Evolutionary conservation across 2,113 vertebrate species (phyloP).

Genomic region (human): GRCh38 chrX:85504001-85504500

Average conservation of each 20-base stretch:
- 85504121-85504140: neutral
- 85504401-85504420: neutral
- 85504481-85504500: conserved; percentile 11
- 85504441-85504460: neutral
- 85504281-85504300: neutral
- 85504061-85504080: neutral
- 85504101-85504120: neutral
- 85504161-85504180: neutral
- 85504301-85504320: neutral
- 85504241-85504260: neutral
- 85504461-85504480: neutral
- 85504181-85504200: neutral
- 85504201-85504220: neutral
- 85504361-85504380: neutral
- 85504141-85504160: conserved; percentile 5
- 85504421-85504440: conserved; percentile 16
- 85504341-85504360: neutral
- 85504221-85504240: neutral
- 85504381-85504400: neutral
- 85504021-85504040: neutral
- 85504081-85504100: neutral
- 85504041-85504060: conserved; percentile 26
- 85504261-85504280: neutral
- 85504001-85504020: conserved; percentile 19
- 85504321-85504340: neutral